These are phyloP conservation scores for Smutsia temminckii DNA, from an alignment of 2,797 vertebrate genomes.

Conservation along the genomic window DNA sequence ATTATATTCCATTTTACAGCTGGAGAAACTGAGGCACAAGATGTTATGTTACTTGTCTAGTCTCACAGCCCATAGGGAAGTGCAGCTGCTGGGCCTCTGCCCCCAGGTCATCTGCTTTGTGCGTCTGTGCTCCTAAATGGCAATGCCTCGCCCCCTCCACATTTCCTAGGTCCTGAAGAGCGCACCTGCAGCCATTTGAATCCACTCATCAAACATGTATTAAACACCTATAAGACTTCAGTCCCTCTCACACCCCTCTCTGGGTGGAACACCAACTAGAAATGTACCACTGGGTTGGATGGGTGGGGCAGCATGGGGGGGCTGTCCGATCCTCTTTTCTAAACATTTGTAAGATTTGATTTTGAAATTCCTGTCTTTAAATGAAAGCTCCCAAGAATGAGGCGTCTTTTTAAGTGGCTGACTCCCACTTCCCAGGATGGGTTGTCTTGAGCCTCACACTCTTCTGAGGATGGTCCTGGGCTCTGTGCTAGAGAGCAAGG, in stretches of 20 bases:
- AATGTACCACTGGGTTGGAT: rapidly evolving
- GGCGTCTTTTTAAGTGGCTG: not conserved
- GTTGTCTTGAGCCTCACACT: not conserved
- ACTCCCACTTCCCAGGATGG: not conserved
- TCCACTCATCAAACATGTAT: not conserved
- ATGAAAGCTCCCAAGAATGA: not conserved
- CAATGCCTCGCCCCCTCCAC: rapidly evolving
- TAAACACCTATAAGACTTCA: not conserved
- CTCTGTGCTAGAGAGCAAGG: not conserved
- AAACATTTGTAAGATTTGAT: not conserved
- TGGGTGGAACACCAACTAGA: not conserved
- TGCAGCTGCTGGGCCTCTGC: too few relatives aligned
- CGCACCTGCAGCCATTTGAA: not conserved
- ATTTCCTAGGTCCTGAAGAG: not conserved
- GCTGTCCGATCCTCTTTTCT: not conserved
- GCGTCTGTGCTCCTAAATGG: not conserved
- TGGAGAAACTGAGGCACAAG: not conserved
- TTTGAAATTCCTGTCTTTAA: not conserved
- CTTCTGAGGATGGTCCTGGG: not conserved
- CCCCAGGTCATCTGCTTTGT: not conserved
- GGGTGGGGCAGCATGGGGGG: not conserved
- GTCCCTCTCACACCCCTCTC: not conserved
- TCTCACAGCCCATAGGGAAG: not conserved
- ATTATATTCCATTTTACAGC: not conserved
- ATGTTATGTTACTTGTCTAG: not conserved